Evolutionary conservation across 2,113 vertebrate species (phyloP).

Genomic region (Pteronura brasiliensis): DNA sequence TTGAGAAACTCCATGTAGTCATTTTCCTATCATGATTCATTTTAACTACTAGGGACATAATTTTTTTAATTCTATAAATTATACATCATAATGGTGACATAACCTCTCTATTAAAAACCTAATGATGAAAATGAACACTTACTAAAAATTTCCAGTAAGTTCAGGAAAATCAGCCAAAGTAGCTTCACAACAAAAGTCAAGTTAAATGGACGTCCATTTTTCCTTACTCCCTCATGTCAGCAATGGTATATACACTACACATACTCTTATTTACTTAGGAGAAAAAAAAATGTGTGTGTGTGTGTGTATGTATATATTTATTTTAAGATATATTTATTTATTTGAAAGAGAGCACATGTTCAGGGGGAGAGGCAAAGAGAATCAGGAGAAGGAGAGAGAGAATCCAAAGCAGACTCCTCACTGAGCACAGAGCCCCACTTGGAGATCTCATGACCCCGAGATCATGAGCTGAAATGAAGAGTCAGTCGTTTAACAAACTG

Average conservation of each 20-base stretch:
- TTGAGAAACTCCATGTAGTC: background rate
- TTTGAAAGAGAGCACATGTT: background rate
- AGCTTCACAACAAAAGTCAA: background rate
- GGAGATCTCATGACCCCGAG: background rate
- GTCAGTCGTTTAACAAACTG: background rate
- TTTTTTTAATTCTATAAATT: conserved; percentile 18
- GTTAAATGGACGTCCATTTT: background rate
- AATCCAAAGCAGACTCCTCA: background rate
- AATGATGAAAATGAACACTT: background rate
- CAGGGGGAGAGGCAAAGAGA: background rate
- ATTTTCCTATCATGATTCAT: conserved; percentile 41
- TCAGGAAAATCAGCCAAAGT: background rate
- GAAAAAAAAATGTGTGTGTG: background rate
- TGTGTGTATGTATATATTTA: background rate
- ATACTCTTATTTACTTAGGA: background rate
- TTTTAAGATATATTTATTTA: background rate
- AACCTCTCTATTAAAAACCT: background rate
- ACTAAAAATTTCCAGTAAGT: background rate
- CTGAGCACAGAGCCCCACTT: background rate
- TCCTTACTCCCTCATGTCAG: background rate
- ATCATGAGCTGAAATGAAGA: background rate
- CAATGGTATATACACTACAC: background rate
- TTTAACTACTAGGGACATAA: background rate
- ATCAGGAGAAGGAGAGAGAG: background rate
- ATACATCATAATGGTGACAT: background rate